A percentile compares a stretch with the other conserved stretches of the same genome.
Evolutionary conservation across 2,888 invertebrate species (phyloP).

Genomic region (Nomada fabriciana): DNA sequence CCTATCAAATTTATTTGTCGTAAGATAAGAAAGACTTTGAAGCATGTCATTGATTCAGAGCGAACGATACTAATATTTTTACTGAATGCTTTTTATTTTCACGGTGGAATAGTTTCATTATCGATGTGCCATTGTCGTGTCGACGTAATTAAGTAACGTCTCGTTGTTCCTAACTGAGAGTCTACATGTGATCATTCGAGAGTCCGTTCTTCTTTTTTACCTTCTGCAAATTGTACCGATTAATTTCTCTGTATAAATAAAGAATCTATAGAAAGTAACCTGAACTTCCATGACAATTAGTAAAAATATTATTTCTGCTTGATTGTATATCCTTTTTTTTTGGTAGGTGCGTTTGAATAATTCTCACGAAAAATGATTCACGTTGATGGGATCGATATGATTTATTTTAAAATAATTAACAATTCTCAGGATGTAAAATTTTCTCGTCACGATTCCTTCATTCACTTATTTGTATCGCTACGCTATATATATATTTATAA

Average conservation of each 20-base stretch:
- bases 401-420: conserved; percentile 82
- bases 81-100: conserved; percentile 4
- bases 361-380: neutral
- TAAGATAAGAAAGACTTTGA: conserved; percentile 10
- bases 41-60: conserved; percentile 23
- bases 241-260: conserved; percentile 53
- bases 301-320: too few species aligned
- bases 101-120: conserved; percentile 21
- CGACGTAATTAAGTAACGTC: conserved; percentile 22
- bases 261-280: conserved; percentile 6
- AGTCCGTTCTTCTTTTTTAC: conserved; percentile 64
- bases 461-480: conserved; percentile 49
- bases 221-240: conserved; percentile 56
- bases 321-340: too few species aligned
- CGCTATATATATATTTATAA: conserved; percentile 66
- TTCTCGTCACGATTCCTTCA: conserved; percentile 51
- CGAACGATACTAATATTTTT: conserved; percentile 4
- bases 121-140: conserved; percentile 6
- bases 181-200: conserved; percentile 53
- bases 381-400: conserved; percentile 57
- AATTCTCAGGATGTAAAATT: conserved; percentile 72
- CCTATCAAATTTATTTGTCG: neutral
- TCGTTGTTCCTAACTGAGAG: conserved; percentile 55
- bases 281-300: too few species aligned
- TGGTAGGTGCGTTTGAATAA: neutral